These are phyloP conservation scores for Cephonodes hylas DNA, from an alignment of 2,888 invertebrate genomes.

Conservation along the genomic window DNA sequence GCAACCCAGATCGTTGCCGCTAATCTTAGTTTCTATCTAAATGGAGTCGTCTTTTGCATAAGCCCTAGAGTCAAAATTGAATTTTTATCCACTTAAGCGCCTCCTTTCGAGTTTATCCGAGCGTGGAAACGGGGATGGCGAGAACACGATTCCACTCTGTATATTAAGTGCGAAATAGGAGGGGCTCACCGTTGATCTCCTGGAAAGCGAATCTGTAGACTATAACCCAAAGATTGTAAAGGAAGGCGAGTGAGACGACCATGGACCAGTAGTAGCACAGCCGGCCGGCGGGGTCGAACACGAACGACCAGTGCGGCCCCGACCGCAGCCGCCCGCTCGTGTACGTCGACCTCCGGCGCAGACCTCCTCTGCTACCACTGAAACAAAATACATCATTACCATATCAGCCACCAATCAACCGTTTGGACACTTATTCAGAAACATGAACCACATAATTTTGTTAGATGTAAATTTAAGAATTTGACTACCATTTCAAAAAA, in stretches of 20 bases:
- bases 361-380: slow-evolving; percentile 69
- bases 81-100: slow-evolving; percentile 54
- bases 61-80: slow-evolving; percentile 54
- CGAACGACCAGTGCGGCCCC: slow-evolving; percentile 94
- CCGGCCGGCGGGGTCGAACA: slow-evolving; percentile 98
- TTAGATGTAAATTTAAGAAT: too few relatives aligned
- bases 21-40: slow-evolving; percentile 60
- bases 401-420: not conserved
- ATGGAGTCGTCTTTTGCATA: slow-evolving; percentile 61
- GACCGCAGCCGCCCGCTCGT: slow-evolving; percentile 83
- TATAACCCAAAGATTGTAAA: slow-evolving; percentile 99
- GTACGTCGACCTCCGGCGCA: slow-evolving; percentile 82
- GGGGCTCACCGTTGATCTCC: slow-evolving; percentile 92
- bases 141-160: slow-evolving; percentile 25
- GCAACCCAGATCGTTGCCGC: slow-evolving; percentile 48
- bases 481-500: too few relatives aligned
- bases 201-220: slow-evolving; percentile 99
- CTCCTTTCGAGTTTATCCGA: slow-evolving; percentile 36
- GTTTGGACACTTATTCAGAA: too few relatives aligned
- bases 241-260: slow-evolving; percentile 97
- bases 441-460: too few relatives aligned
- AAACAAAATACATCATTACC: slow-evolving; percentile 20
- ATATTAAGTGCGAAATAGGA: slow-evolving; percentile 7
- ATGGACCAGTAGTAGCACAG: slow-evolving; percentile 98
- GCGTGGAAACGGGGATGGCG: slow-evolving; percentile 27